A percentile compares a stretch with the other conserved stretches of the same genome.
Conservation (phyloP, 2,113 vertebrate species). For the Odontophorus gujanensis region DNA sequence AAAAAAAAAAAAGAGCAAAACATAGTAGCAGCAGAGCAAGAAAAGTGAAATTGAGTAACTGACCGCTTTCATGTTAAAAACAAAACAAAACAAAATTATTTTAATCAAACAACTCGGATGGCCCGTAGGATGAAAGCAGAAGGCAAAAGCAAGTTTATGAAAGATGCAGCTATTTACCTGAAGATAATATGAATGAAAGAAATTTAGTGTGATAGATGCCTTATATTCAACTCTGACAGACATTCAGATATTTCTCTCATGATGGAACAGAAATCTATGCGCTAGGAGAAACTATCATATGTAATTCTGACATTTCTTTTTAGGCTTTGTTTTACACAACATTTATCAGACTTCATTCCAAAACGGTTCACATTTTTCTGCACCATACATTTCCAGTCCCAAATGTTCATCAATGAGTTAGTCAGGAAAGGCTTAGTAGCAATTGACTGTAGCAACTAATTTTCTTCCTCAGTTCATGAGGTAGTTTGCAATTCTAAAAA, state of each 20-base stretch:
- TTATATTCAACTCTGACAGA: background rate
- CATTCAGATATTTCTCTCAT: background rate
- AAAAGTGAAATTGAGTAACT: background rate
- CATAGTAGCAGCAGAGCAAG: background rate
- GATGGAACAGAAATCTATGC: background rate
- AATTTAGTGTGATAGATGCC: background rate
- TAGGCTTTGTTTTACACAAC: background rate
- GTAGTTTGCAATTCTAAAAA: background rate
- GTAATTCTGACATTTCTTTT: background rate
- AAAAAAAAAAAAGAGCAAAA: constrained; percentile 20
- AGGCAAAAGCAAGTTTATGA: background rate
- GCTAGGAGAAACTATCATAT: background rate
- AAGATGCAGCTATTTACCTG: background rate
- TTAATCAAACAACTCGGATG: background rate
- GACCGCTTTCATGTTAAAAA: background rate
- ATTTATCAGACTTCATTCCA: background rate
- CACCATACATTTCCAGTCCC: background rate
- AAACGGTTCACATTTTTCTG: background rate
- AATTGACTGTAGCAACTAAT: background rate
- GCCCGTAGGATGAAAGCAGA: background rate
- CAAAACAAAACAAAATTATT: background rate
- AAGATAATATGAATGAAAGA: background rate
- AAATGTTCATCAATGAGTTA: background rate
- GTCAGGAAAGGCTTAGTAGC: background rate
- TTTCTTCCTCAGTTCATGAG: background rate